Evolutionary conservation across 2,797 vertebrate species (phyloP), one percentile per base, ranked within the genome.

Genomic region (Microchirus variegatus): DNA sequence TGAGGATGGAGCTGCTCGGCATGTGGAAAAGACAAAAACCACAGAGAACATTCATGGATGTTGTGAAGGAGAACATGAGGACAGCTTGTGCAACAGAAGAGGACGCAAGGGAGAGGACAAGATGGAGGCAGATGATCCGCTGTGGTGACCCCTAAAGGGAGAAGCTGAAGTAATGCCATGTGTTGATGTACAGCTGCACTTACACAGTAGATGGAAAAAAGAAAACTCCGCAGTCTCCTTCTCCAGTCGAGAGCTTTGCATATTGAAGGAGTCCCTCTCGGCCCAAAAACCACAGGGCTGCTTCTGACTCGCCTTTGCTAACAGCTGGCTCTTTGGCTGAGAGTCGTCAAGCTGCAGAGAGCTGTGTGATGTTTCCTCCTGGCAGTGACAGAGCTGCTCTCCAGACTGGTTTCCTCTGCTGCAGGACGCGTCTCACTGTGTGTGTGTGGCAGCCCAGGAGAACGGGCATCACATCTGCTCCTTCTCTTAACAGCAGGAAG

Each of bases 241-340:
- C 70, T 74, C 63, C 46, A 66, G n/a, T 60, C 1, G 15, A 69
- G 67, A 61, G 63, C 46, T 74, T 63, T 62, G 43, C 59, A 64
- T 68, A 41, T 48, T 59, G 45, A 40, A 71, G 40, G 38, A 61
- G 47, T 78, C 73, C 66, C 73, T 58, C 50, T 63, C 5, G 36
- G 66, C 43, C 48, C 41, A 7, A 55, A 65, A 78, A 60, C 67
- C 75, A 80, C 70, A 55, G 45, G 67, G 72, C 43, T 38, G 2
- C 59, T 58, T 80, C 77, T 59, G 51, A 54, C 67, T 73, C 74
- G 45, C 58, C 66, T 68, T 75, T 15, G 63, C 26, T 51, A 79
- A 75, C 82, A 87, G 85, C 87, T 84, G 86, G 67, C 56, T 83
- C 75, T 86, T 78, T 85, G 78, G 76, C 83, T 82, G 35, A 77